These are phyloP conservation scores for Saccopteryx bilineata DNA, from an alignment of 2,113 vertebrate species.

Conservation along the genomic window DNA sequence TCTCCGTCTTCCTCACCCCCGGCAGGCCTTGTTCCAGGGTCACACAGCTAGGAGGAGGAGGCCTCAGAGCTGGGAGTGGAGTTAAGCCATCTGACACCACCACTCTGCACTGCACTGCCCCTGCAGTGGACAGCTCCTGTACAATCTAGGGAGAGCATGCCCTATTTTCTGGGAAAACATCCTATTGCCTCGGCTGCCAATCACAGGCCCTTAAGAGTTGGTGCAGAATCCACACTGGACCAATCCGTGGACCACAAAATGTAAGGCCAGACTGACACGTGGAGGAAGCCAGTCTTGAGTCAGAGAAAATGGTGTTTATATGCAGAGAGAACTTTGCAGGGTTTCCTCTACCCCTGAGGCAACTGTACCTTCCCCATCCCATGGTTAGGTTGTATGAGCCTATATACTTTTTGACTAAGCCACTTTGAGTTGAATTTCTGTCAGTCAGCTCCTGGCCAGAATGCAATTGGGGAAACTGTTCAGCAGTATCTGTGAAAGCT, in stretches of 20 bases:
- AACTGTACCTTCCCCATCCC: background rate
- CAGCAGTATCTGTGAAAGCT: background rate
- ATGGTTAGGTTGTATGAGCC: background rate
- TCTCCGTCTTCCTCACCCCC: no score
- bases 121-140: background rate
- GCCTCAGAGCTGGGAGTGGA: background rate
- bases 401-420: background rate
- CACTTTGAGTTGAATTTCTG: background rate
- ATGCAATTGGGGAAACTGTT: background rate
- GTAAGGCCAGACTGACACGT: background rate
- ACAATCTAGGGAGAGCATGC: background rate
- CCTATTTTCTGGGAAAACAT: background rate
- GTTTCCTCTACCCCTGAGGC: background rate
- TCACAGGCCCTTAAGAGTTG: background rate
- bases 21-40: background rate
- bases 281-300: background rate
- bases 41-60: background rate
- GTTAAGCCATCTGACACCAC: background rate
- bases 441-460: background rate
- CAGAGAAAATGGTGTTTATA: background rate
- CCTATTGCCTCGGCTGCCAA: background rate
- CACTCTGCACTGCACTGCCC: background rate
- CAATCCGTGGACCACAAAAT: background rate
- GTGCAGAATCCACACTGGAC: background rate
- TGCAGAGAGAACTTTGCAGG: background rate